These are phyloP conservation scores for Karalla daura DNA, from an alignment of 2,797 vertebrate species.

Conservation along the genomic window DNA sequence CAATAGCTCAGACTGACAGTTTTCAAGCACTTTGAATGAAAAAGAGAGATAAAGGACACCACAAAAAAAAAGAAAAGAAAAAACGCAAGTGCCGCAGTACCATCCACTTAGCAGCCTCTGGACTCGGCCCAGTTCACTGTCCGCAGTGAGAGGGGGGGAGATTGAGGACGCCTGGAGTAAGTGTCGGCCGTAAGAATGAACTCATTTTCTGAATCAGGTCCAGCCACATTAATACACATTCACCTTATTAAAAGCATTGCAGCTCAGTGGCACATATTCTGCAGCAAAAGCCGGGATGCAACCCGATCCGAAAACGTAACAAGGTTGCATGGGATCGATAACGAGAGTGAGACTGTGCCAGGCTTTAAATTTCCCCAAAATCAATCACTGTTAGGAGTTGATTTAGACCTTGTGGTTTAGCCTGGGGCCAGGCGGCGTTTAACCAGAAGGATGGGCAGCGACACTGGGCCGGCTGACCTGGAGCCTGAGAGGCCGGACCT, in stretches of 20 bases:
- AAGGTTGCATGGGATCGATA: slow-evolving; percentile 71
- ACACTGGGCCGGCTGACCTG: slow-evolving; percentile 34
- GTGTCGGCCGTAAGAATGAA: slow-evolving; percentile 51
- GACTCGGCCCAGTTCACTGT: slow-evolving; percentile 73
- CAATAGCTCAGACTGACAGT: slow-evolving; percentile 71
- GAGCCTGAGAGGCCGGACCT: background rate
- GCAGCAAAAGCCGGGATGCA: slow-evolving; percentile 54
- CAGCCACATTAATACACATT: slow-evolving; percentile 66
- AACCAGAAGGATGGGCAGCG: slow-evolving; percentile 64
- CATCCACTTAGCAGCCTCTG: slow-evolving; percentile 79
- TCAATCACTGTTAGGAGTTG: slow-evolving; percentile 76
- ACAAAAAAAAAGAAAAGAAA: slow-evolving; percentile 58
- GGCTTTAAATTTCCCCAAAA: slow-evolving; percentile 77
- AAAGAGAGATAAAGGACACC: slow-evolving; percentile 68
- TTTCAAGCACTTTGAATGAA: slow-evolving; percentile 66
- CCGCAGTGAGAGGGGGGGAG: slow-evolving; percentile 55
- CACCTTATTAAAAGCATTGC: slow-evolving; percentile 56
- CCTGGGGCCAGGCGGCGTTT: slow-evolving; percentile 65
- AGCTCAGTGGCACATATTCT: slow-evolving; percentile 52
- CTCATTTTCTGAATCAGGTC: slow-evolving; percentile 60
- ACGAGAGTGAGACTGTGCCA: slow-evolving; percentile 57
- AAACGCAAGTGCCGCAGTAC: slow-evolving; percentile 75
- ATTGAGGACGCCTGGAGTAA: slow-evolving; percentile 40
- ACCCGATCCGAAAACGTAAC: slow-evolving; percentile 62
- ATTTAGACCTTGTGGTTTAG: slow-evolving; percentile 70